These are phyloP conservation scores for Pyralis farinalis DNA, from an alignment of 2,888 invertebrate genomes.

Conservation along the genomic window DNA sequence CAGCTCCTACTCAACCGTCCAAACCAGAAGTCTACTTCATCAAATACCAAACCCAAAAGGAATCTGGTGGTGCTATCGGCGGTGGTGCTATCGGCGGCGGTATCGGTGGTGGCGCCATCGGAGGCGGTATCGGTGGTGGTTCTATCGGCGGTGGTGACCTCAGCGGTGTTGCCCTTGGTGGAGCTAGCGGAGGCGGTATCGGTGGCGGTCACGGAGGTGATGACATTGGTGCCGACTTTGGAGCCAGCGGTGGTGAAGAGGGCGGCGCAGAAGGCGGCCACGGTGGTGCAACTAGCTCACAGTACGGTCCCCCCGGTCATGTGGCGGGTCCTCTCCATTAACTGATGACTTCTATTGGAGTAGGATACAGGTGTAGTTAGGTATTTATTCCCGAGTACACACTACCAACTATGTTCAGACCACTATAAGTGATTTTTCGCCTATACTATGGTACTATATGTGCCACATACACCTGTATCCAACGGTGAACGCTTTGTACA, in stretches of 20 bases:
- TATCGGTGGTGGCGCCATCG: conserved; percentile 45
- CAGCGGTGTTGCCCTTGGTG: conserved; percentile 33
- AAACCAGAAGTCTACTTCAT: conserved; percentile 96
- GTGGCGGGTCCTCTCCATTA: conserved; percentile 74
- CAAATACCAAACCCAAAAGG: conserved; percentile 88
- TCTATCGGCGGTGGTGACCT: conserved; percentile 49
- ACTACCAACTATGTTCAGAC: neutral
- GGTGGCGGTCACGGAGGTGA: conserved; percentile 37
- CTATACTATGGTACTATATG: too few species aligned
- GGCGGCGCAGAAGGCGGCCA: conserved; percentile 42
- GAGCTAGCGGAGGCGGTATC: conserved; percentile 45
- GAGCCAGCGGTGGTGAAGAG: conserved; percentile 31
- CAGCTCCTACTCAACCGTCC: conserved; percentile 90
- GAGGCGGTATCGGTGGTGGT: conserved; percentile 56
- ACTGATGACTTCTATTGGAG: conserved; percentile 27
- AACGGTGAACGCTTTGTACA: conserved; percentile 57
- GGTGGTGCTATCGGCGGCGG: conserved; percentile 62
- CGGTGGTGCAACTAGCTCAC: conserved; percentile 63
- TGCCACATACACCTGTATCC: conserved; percentile 21
- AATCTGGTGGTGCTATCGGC: conserved; percentile 58
- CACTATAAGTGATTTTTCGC: too few species aligned
- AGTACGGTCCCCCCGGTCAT: conserved; percentile 77
- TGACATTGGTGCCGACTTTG: conserved; percentile 39
- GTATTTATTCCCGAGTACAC: conserved; percentile 17
- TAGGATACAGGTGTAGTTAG: conserved; percentile 41